phyloP scores from a whole-genome alignment of 2,113 vertebrate species.

The Caracal caracal region DNA sequence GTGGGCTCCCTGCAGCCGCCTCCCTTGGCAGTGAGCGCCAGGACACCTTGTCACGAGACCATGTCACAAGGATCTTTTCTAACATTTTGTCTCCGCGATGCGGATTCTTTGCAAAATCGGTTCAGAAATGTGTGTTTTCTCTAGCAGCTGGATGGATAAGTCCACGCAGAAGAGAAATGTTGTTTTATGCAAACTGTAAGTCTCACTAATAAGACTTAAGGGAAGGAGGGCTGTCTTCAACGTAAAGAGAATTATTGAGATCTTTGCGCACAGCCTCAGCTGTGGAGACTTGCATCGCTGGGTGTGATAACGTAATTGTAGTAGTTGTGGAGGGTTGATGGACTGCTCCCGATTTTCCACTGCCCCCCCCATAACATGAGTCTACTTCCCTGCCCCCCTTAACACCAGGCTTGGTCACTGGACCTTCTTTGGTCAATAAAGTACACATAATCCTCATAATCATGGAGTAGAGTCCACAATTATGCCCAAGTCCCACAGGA shows the following conservation, averaged over 20 bases:
- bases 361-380: background rate
- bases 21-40: fast-evolving
- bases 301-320: background rate
- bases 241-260: background rate
- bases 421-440: background rate
- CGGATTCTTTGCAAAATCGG: background rate
- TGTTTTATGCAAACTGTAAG: background rate
- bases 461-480: fast-evolving
- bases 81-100: background rate
- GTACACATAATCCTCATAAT: no score
- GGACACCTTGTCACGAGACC: background rate
- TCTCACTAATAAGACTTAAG: background rate
- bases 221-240: no score
- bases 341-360: fast-evolving
- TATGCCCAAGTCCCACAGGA: background rate
- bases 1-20: background rate
- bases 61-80: fast-evolving
- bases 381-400: fast-evolving
- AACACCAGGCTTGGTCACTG: no score
- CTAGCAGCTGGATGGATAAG: background rate
- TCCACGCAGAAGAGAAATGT: background rate
- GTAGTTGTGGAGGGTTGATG: no score
- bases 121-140: background rate
- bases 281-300: no score
- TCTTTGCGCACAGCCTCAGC: background rate